A percentile compares a stretch with the other conserved stretches of the same genome.
Conservation (phyloP, 92 coral and sea anemone genomes). For the Isaurus tuberculatus region DNA sequence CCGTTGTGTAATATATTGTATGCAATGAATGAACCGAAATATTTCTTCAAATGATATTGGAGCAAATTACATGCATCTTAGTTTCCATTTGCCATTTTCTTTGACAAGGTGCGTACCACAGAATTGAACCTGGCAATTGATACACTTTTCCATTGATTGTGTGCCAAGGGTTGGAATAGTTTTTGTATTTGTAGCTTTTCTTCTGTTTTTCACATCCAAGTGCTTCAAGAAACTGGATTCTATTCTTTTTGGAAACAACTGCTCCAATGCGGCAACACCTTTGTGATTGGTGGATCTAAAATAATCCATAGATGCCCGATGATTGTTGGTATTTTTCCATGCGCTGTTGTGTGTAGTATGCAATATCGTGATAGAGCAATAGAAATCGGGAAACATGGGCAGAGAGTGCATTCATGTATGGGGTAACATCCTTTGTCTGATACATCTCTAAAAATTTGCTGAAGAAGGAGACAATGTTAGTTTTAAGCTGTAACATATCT, state of each 20-base stretch:
- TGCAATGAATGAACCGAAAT: not conserved
- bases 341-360: constrained; percentile 62
- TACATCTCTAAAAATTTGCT: constrained; percentile 40
- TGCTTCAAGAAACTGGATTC: constrained; percentile 50
- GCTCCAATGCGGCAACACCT: constrained; percentile 63
- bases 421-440: constrained; percentile 63
- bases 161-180: constrained; percentile 54
- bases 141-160: constrained; percentile 55
- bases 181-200: constrained; percentile 53
- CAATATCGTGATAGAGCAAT: constrained; percentile 34
- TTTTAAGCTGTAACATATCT: constrained; percentile 29
- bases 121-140: constrained; percentile 39
- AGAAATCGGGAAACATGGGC: constrained; percentile 46
- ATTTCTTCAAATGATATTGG: not conserved
- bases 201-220: constrained; percentile 61
- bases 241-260: constrained; percentile 62
- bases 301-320: constrained; percentile 55
- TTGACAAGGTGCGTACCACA: constrained; percentile 72
- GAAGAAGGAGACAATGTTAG: constrained; percentile 38
- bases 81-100: constrained; percentile 54
- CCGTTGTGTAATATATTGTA: not conserved
- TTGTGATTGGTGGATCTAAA: constrained; percentile 59
- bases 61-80: constrained; percentile 7
- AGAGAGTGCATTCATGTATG: constrained; percentile 59
- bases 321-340: constrained; percentile 64